These are phyloP conservation scores for Apis florea DNA, from an alignment of 1,140 invertebrate genomes.

Conservation along the genomic window DNA sequence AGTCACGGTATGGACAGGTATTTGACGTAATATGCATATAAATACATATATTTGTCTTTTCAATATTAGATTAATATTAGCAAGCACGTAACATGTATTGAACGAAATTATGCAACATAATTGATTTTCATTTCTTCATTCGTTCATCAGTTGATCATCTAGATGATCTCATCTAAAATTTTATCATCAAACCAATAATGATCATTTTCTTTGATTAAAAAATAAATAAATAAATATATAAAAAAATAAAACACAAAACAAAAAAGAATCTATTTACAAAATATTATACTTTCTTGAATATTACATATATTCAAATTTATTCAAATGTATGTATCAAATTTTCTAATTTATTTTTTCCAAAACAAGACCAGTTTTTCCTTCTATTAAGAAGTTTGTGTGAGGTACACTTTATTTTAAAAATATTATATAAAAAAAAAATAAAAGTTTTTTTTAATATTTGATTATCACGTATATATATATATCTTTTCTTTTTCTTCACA, in stretches of 20 bases:
- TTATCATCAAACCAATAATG: background rate
- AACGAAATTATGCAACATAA: conserved; percentile 13
- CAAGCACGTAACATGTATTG: background rate
- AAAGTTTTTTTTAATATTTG: background rate
- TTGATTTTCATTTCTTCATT: background rate
- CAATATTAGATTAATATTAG: conserved; percentile 10
- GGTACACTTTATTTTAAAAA: background rate
- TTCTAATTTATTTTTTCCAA: background rate
- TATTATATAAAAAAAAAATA: background rate
- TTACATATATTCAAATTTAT: background rate
- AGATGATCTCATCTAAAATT: conserved; percentile 3
- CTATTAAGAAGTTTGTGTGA: background rate
- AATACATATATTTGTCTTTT: background rate
- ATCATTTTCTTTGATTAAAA: background rate
- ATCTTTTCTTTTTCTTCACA: background rate
- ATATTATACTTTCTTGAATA: background rate
- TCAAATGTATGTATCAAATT: background rate
- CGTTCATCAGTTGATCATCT: background rate
- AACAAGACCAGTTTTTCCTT: background rate
- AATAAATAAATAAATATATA: too few species aligned
- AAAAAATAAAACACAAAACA: background rate
- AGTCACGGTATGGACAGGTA: conserved; percentile 10
- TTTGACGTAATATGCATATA: background rate
- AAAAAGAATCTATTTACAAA: background rate
- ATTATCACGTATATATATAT: background rate